Conservation (phyloP, 2,888 invertebrate genomes). For the Lasius platythorax region DNA sequence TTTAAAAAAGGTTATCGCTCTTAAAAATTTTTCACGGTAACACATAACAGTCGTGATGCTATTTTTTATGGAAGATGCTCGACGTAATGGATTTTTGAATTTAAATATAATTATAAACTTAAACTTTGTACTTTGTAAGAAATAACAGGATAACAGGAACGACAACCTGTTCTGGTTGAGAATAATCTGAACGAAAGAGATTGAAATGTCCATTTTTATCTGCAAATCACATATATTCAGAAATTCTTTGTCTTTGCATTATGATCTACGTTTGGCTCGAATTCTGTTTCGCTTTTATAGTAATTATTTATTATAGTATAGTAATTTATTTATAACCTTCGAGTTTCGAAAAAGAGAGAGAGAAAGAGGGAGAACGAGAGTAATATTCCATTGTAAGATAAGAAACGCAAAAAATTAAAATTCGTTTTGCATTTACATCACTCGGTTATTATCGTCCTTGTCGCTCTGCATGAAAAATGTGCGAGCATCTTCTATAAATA, state of each 20-base stretch:
- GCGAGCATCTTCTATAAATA: constrained; percentile 35
- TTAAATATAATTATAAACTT: not conserved
- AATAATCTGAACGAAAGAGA: not conserved
- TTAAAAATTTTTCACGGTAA: not conserved
- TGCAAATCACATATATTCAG: not conserved
- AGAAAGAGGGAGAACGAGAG: not conserved
- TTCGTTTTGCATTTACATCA: not conserved
- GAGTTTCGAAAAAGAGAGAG: not conserved
- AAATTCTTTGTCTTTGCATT: not conserved
- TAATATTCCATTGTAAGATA: constrained; percentile 7
- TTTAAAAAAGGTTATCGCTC: not conserved
- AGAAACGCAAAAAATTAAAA: not conserved
- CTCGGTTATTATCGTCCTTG: constrained; percentile 21
- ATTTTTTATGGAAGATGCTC: not conserved
- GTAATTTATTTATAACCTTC: not conserved
- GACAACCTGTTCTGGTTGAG: not conserved
- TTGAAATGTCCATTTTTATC: not conserved
- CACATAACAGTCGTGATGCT: not conserved
- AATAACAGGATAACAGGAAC: not conserved
- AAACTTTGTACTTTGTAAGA: not conserved
- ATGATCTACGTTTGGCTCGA: not conserved
- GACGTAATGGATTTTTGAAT: not conserved
- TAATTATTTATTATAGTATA: not conserved
- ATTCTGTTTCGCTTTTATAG: not conserved
- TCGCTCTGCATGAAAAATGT: constrained; percentile 22